phyloP scores from a whole-genome alignment of 2,888 invertebrate genomes.

The Tetragonula carbonaria region DNA sequence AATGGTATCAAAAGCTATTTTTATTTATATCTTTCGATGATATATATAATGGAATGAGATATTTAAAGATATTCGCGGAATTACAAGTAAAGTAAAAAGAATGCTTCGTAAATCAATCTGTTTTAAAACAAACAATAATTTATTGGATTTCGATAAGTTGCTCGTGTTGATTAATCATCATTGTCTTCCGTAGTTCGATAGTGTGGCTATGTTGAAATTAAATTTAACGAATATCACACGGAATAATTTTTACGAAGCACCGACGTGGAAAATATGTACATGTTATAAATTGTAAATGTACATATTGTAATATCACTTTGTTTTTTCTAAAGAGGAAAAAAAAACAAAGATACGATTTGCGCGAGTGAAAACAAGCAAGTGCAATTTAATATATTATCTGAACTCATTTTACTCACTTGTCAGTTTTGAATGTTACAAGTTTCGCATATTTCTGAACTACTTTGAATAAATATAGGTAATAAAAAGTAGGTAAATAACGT shows the following conservation, averaged over 20 bases:
- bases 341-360: not conserved
- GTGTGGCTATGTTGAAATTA: too few species aligned
- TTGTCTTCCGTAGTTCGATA: too few species aligned
- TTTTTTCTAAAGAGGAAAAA: not conserved
- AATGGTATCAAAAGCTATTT: too few species aligned
- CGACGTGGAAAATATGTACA: too few species aligned
- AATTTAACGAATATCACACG: not conserved
- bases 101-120: not conserved
- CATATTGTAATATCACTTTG: not conserved
- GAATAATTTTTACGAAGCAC: not conserved
- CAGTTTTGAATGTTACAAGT: not conserved
- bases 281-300: too few species aligned
- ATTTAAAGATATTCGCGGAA: not conserved
- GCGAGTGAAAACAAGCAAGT: not conserved
- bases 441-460: not conserved
- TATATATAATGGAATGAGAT: not conserved
- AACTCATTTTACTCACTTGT: not conserved
- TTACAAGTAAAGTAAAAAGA: not conserved
- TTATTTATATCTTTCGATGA: not conserved
- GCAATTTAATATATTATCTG: not conserved
- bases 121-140: not conserved
- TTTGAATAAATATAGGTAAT: not conserved
- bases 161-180: not conserved
- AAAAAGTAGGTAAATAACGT: not conserved
- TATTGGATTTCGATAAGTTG: not conserved